Evolutionary conservation across 2,888 invertebrate genomes (phyloP).

Genomic region (Dascillus cervinus): DNA sequence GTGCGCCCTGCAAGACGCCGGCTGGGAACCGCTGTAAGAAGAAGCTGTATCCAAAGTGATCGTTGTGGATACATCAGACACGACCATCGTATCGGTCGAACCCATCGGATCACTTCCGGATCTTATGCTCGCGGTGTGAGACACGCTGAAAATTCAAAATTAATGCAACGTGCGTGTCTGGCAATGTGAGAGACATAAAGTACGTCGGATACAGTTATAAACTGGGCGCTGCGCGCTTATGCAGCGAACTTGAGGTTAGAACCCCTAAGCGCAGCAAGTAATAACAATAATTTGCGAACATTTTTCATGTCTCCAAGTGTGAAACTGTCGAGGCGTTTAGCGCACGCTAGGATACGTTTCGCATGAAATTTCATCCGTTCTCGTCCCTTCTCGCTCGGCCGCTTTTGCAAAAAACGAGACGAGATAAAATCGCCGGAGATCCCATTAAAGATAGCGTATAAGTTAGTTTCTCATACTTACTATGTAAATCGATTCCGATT

Average conservation of each 20-base stretch:
- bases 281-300: conserved; percentile 19
- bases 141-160: conserved; percentile 39
- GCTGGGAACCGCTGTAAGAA: conserved; percentile 43
- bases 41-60: conserved; percentile 49
- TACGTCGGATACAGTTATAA: conserved; percentile 10
- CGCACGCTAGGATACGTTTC: conserved; percentile 15
- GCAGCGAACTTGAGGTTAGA: conserved; percentile 7
- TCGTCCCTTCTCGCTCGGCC: conserved; percentile 6
- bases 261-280: conserved; percentile 11
- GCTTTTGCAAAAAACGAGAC: conserved; percentile 9
- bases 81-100: conserved; percentile 49
- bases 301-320: conserved; percentile 17
- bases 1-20: conserved; percentile 46
- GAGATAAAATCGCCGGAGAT: conserved; percentile 15
- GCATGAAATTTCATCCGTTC: conserved; percentile 7
- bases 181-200: conserved; percentile 5
- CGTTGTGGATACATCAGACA: conserved; percentile 47
- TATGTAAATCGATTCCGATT: conserved; percentile 24
- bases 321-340: conserved; percentile 17
- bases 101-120: conserved; percentile 43
- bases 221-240: conserved; percentile 3
- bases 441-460: conserved; percentile 18
- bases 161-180: too few species aligned
- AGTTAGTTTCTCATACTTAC: conserved; percentile 22
- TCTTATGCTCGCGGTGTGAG: conserved; percentile 38